Conservation (phyloP, 2,113 vertebrate genomes). For the Astur gentilis region DNA sequence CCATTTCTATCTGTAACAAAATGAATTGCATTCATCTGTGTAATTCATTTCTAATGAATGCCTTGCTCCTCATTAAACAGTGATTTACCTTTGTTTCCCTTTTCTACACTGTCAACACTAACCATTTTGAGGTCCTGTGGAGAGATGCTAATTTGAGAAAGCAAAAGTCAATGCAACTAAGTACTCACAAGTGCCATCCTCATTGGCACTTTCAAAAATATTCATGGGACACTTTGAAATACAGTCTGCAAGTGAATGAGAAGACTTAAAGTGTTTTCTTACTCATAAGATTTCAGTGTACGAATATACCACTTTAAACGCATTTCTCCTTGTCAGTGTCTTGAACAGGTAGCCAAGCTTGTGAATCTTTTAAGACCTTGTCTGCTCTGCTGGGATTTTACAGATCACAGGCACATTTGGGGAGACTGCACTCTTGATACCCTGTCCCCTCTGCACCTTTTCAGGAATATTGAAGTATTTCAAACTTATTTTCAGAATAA, state of each 20-base stretch:
- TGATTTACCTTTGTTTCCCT: constrained; percentile 68
- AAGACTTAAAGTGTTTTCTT: neutral
- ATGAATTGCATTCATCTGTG: constrained; percentile 63
- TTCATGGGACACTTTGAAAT: constrained; percentile 24
- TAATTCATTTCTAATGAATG: constrained; percentile 66
- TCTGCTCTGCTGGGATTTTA: neutral
- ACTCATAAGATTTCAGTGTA: neutral
- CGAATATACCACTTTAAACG: neutral
- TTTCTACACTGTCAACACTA: constrained; percentile 45
- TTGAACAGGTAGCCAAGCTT: neutral
- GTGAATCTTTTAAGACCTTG: neutral
- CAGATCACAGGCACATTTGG: neutral
- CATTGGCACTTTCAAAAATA: constrained; percentile 7
- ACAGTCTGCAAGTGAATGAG: constrained; percentile 15
- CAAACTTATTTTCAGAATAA: neutral
- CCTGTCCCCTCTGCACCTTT: neutral
- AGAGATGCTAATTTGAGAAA: constrained; percentile 57
- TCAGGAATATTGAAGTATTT: neutral
- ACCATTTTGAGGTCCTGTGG: constrained; percentile 42
- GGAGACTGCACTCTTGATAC: neutral
- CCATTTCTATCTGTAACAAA: constrained; percentile 60
- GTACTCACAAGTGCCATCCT: neutral
- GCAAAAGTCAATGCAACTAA: constrained; percentile 15
- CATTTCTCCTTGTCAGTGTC: neutral
- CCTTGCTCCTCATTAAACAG: constrained; percentile 65